Base-by-base conservation (phyloP, 2,113 vertebrate genomes). In the Emydocephalus ijimae region DNA sequence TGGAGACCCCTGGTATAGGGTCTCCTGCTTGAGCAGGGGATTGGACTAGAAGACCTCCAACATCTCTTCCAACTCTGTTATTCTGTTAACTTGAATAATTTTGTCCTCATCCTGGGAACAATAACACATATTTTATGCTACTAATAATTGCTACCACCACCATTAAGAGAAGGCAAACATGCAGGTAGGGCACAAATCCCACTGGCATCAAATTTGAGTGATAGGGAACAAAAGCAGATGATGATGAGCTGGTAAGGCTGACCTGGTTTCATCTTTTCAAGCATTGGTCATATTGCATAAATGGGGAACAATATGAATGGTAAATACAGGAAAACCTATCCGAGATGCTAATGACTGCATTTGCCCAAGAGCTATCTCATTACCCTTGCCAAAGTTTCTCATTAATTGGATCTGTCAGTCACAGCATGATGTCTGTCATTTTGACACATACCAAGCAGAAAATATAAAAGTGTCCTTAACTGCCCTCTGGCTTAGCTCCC, bases 151-250 rank as follows among this genome's bases (percentile, higher is more conserved):
- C 96, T 92, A 54, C 91, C 94, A 96, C 94, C 95, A 95, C 95
- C 96, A 94, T 95, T 96, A 96, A 96, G 88, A 23, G 91, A 96
- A 94, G 93, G 94, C 96, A 88, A 95, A 94, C 94, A 90, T 87
- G 93, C 87, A 92, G 95, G 94, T 94, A 95, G 95, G 74, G 95
- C 96, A 96, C 29, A 54, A 94, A 87, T 96, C 96, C 96, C 93
- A 95, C 93, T 97, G 96, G 96, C 96, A 96, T 93, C 94, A 91
- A 88, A 95, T 94, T 93, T 93, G 94, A 94, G 94, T 94, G 95
- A 94, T 91, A 92, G 93, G 95, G 95, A 97, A 97, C 96, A 95
- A 96, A 97, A 97, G 96, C 95, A 95, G 96, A 96, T 96, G 94
- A 94, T 91, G 94, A 34, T 59, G 92, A 92, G 92, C 94, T 93